These are phyloP conservation scores for Polydesmus complanatus DNA, from an alignment of 2,888 invertebrate species.

Conservation along the genomic window DNA sequence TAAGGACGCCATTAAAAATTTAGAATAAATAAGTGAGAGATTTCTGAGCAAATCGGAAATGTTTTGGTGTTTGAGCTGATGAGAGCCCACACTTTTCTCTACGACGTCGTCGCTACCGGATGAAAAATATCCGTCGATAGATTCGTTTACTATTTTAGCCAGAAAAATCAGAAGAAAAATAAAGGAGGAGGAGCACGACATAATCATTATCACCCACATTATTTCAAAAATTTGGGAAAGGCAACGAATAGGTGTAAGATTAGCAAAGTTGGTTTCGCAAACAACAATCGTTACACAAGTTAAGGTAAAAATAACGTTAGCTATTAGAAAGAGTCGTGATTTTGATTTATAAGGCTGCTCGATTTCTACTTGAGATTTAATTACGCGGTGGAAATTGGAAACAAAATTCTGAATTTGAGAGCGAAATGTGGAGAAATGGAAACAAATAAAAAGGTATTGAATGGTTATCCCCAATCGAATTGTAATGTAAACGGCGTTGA, in stretches of 20 bases:
- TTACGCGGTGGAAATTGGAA: background rate
- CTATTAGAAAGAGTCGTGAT: background rate
- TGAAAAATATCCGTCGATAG: background rate
- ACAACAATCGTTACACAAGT: background rate
- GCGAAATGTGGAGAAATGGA: background rate
- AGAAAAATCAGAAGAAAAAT: background rate
- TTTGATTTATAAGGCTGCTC: background rate
- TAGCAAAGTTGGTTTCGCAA: background rate
- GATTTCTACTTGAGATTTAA: background rate
- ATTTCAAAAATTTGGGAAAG: background rate
- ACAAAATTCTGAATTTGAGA: background rate
- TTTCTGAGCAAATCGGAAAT: background rate
- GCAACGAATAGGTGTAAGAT: background rate
- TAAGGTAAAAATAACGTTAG: background rate
- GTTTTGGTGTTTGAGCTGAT: background rate
- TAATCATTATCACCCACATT: background rate
- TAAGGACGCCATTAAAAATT: background rate
- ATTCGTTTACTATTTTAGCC: background rate
- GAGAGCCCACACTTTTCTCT: background rate
- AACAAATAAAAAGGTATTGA: background rate
- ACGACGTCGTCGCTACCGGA: background rate
- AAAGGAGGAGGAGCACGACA: background rate
- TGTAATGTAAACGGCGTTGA: background rate
- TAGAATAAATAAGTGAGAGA: background rate
- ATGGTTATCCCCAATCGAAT: background rate